Percentiles rank a stretch among this genome's conserved stretches.
These are phyloP conservation scores for Pachypanchax playfairii DNA, from an alignment of 2,113 vertebrate genomes.

Conservation along the genomic window DNA sequence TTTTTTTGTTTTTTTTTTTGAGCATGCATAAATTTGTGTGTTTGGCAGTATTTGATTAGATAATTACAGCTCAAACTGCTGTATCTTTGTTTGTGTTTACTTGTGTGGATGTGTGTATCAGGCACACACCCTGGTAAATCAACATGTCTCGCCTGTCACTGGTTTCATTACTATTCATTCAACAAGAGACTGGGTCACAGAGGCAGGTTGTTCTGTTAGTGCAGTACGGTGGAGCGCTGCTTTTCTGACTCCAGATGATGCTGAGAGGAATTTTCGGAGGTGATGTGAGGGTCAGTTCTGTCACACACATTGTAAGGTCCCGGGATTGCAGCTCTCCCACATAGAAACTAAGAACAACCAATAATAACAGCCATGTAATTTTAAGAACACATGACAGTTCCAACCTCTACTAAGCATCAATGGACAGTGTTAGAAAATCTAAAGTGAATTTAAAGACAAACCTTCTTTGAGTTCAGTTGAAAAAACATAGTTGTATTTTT, in stretches of 20 bases:
- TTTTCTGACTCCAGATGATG: background rate
- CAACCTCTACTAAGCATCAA: too few relatives aligned
- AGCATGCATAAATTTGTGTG: constrained; percentile 13
- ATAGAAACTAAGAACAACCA: too few relatives aligned
- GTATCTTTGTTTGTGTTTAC: constrained; percentile 17
- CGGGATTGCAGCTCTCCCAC: background rate
- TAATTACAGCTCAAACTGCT: constrained; percentile 19
- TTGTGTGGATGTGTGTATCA: constrained; percentile 26
- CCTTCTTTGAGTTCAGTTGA: too few relatives aligned
- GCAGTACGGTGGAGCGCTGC: constrained; percentile 3
- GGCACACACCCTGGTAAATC: constrained; percentile 18
- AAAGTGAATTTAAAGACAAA: too few relatives aligned
- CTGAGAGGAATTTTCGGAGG: constrained; percentile 15
- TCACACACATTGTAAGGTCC: constrained; percentile 29
- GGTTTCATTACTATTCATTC: background rate
- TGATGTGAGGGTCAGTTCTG: constrained; percentile 37
- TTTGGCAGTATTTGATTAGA: constrained; percentile 6
- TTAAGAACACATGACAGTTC: too few relatives aligned
- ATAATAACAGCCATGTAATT: too few relatives aligned
- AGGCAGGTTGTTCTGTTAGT: constrained; percentile 29
- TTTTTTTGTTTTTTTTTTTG: constrained; percentile 21
- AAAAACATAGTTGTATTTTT: too few relatives aligned
- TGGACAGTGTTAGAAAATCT: too few relatives aligned
- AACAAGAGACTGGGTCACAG: constrained; percentile 17
- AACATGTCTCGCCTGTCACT: constrained; percentile 35